Conservation (phyloP, 2,797 vertebrate genomes). For the Arremon aurantiirostris region DNA sequence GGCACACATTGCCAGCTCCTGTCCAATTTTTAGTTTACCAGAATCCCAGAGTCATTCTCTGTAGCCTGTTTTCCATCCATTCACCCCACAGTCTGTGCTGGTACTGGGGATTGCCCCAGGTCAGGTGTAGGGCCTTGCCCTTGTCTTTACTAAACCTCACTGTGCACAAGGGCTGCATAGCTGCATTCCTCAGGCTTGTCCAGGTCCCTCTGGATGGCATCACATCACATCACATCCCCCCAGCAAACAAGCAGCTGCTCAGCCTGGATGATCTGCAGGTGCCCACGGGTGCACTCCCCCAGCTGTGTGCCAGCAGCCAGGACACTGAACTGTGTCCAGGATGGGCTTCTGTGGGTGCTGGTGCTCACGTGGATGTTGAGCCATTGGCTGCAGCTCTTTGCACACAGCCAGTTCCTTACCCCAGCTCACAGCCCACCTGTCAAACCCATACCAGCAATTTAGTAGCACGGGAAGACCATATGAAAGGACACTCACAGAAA, state of each 20-base stretch:
- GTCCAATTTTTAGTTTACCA: background rate
- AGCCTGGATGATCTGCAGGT: background rate
- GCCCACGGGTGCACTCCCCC: background rate
- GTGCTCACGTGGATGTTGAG: background rate
- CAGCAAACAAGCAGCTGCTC: background rate
- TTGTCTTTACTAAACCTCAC: background rate
- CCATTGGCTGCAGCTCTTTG: background rate
- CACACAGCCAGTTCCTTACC: background rate
- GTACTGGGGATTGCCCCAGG: background rate
- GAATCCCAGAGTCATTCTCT: background rate
- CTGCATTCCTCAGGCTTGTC: background rate
- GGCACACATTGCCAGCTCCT: background rate
- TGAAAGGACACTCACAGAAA: background rate
- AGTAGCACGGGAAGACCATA: background rate
- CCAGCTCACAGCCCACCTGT: no score
- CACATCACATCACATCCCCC: no score
- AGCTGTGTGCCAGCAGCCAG: background rate
- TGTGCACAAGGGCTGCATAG: accelerated
- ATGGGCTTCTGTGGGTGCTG: background rate
- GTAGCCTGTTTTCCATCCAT: background rate
- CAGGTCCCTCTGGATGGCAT: background rate
- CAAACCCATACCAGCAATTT: background rate
- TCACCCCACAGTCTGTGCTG: background rate
- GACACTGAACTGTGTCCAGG: background rate
- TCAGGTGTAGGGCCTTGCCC: background rate